Percentiles rank a stretch among this genome's conserved stretches.
phyloP scores from a whole-genome alignment of 2,113 vertebrate genomes.

The Aplodontia rufa region DNA sequence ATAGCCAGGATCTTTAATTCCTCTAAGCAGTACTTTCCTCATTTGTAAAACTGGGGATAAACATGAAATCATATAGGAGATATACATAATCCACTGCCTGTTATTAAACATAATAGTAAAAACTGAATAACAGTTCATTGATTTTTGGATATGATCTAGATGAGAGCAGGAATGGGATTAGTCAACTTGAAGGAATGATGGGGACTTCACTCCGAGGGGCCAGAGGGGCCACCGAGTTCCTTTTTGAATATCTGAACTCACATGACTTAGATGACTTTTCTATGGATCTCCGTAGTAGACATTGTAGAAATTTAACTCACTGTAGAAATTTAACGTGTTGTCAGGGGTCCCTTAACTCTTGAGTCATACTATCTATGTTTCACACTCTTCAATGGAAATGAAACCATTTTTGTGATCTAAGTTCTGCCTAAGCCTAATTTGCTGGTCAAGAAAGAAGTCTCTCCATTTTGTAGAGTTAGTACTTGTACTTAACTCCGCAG shows the following conservation, averaged over 20 bases:
- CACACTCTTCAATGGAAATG: background rate
- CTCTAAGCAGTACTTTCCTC: background rate
- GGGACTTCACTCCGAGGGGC: background rate
- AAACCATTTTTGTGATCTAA: background rate
- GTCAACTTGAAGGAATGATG: background rate
- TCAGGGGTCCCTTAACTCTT: background rate
- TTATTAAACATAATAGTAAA: background rate
- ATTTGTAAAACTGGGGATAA: background rate
- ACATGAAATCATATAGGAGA: background rate
- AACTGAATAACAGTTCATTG: background rate
- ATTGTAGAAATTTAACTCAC: background rate
- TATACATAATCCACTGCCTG: background rate
- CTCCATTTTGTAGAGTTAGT: background rate
- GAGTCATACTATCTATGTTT: background rate
- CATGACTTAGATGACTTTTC: background rate
- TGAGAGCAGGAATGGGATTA: background rate
- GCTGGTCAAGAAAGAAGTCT: background rate
- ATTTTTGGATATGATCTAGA: background rate
- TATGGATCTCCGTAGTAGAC: background rate
- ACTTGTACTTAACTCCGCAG: background rate
- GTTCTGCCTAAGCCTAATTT: background rate
- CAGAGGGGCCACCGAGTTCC: background rate
- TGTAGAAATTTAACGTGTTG: background rate
- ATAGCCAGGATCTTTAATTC: background rate
- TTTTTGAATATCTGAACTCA: background rate